Conservation (phyloP, 2,888 invertebrate genomes). For the Leucozona laternaria region DNA sequence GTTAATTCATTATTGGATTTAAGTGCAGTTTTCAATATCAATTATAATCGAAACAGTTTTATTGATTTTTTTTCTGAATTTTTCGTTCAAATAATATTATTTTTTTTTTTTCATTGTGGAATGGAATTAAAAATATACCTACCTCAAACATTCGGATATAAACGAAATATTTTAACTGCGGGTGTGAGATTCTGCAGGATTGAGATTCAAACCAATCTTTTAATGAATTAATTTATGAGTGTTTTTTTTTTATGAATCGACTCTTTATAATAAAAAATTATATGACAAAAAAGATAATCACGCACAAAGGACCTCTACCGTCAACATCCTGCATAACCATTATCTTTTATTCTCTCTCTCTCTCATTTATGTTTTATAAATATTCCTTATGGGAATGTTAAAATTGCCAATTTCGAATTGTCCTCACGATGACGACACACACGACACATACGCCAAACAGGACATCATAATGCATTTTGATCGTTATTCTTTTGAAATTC, state of each 20-base stretch:
- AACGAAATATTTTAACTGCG: neutral
- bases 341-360: constrained; percentile 16
- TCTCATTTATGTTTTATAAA: constrained; percentile 5
- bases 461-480: constrained; percentile 36
- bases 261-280: no score
- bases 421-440: neutral
- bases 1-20: neutral
- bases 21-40: constrained; percentile 9
- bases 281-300: constrained; percentile 47
- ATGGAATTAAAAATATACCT: neutral
- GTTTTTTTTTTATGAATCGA: neutral
- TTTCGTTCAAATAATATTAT: neutral
- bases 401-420: constrained; percentile 43
- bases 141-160: neutral
- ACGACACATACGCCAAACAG: neutral
- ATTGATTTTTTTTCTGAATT: neutral
- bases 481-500: constrained; percentile 30
- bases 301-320: constrained; percentile 29
- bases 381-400: constrained; percentile 28
- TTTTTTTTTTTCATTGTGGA: neutral
- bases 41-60: constrained; percentile 45
- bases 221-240: constrained; percentile 26
- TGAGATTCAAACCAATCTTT: constrained; percentile 18
- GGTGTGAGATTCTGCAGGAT: neutral
- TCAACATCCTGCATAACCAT: constrained; percentile 19